Base-by-base conservation (phyloP, 1,140 invertebrate genomes). In the Drosophila ercepeae region DNA sequence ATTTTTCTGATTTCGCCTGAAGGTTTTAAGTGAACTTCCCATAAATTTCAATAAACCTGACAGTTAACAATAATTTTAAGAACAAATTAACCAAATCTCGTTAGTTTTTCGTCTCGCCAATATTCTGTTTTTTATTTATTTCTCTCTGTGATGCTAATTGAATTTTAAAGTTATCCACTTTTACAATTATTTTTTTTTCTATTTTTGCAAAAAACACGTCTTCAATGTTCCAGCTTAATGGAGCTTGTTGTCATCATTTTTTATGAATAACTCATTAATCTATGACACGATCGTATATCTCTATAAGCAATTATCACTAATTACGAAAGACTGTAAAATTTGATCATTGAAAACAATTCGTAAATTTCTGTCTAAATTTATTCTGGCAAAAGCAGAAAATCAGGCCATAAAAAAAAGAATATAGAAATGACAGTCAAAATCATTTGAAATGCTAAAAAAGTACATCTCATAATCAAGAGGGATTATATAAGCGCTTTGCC, bases 401-500 rank as follows among this genome's bases (percentile, higher is more conserved):
- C 19, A 9, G 18, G 9, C 23, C 14, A 29, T 18, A 14, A 53
- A 42, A 16, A n/a, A n/a, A n/a, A n/a, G n/a, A n/a, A 34, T 34
- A 13, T 44, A 45, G 23, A 44, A 19, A 63, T 45, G 19, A 55
- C 23, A 16, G 16, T 23, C 32, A 11, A 32, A 32, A 11, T 11
- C 11, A 29, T 27, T 55, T 41, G 39, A 69, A 61, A 18, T 41
- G 34, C 36, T n/a, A 52, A 63, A 44, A 53, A 53, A 42, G 49
- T 49, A 32, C 21, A 25, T 21, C 18, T 44, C 27, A 32, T 34
- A 71, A 34, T 32, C 18, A 16, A 36, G 39, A 13, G 1, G 23
- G 4, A 32, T 79, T 79, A 81, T 61, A 65, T 81, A 57, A 76
- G 18, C 27, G 29, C 41, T 11, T 16, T 71, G n/a, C 32, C 36